Evolutionary conservation across 2,797 vertebrate species (phyloP), one percentile per base, ranked within the genome.

Genomic region (Liasis olivaceus): DNA sequence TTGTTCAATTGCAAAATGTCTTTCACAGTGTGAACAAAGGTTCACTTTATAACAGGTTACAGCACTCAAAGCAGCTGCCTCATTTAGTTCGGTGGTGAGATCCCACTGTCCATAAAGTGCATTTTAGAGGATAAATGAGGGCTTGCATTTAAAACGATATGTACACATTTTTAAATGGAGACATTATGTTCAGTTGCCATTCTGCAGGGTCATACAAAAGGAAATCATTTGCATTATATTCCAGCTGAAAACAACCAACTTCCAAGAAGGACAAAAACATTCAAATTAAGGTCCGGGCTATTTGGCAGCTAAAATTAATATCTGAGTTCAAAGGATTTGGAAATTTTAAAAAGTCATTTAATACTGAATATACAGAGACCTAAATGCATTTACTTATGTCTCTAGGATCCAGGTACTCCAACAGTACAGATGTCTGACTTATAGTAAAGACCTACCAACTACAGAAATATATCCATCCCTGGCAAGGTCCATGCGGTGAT

Each of bases 21-120:
- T 85, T 90, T 89, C 2, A 59, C 84, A 93, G 69, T 47, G 60
- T 2, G 62, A 89, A 93, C 94, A 92, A 92, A 93, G 94, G 92
- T 89, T 0, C 3, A 81, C 87, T 95, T 81, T 91, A 92, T 90
- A 92, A 93, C 94, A 95, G 93, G 95, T 91, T 92, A 85, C 92
- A 94, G 93, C 89, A 91, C 54, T 91, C 87, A 7, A 54, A 36
- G 89, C 91, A 93, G 94, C 91, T 91, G 94, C 93, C 94, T 85
- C 69, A 26, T 91, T 92, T 31, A 0, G 62, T 66, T 56, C 1
- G 0, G 14, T 36, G 92, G 89, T 93, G 69, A 87, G 69, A 56
- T 93, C 88, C 89, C 66, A 64, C 81, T 69, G 86, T 92, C 91
- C 24, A 22, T 87, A 85, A 91, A 93, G 26, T 85, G 62, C 58